A percentile compares a stretch with the other conserved stretches of the same genome.
Evolutionary conservation across 2,888 invertebrate genomes (phyloP).

Genomic region (Willowsia nigromaculata): DNA sequence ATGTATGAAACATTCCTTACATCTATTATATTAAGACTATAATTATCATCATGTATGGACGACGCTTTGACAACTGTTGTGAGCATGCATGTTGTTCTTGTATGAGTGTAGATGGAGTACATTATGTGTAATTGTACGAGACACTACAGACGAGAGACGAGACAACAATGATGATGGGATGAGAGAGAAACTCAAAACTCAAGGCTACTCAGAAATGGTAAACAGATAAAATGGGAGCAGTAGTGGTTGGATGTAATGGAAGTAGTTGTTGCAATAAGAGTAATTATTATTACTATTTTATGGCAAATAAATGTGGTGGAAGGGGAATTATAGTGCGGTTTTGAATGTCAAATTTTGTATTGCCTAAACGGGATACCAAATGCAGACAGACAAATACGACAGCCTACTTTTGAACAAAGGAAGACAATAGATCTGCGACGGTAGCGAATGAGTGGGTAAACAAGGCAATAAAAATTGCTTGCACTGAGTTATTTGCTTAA

Average conservation of each 20-base stretch:
- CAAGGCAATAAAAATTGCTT: slow-evolving; percentile 12
- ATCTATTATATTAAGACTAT: too few relatives aligned
- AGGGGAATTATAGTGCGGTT: neutral
- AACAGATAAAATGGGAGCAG: neutral
- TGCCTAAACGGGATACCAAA: neutral
- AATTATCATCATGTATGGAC: too few relatives aligned
- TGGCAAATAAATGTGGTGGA: slow-evolving; percentile 15
- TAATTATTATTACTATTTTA: slow-evolving; percentile 35
- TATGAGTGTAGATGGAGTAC: neutral
- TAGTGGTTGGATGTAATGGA: neutral
- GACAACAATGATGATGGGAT: neutral
- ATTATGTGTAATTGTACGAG: too few relatives aligned
- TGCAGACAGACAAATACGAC: neutral
- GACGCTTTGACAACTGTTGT: too few relatives aligned
- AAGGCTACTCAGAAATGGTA: neutral
- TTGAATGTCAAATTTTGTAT: neutral
- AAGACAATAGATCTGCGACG: neutral
- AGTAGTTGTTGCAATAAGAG: neutral
- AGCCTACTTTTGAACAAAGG: neutral
- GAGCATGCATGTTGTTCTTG: too few relatives aligned
- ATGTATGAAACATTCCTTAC: too few relatives aligned
- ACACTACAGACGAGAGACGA: neutral
- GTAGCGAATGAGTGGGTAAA: neutral
- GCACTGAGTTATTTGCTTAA: neutral
- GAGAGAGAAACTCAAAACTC: neutral